Base-by-base conservation (phyloP, 2,113 vertebrate genomes). In the Callospermophilus lateralis region DNA sequence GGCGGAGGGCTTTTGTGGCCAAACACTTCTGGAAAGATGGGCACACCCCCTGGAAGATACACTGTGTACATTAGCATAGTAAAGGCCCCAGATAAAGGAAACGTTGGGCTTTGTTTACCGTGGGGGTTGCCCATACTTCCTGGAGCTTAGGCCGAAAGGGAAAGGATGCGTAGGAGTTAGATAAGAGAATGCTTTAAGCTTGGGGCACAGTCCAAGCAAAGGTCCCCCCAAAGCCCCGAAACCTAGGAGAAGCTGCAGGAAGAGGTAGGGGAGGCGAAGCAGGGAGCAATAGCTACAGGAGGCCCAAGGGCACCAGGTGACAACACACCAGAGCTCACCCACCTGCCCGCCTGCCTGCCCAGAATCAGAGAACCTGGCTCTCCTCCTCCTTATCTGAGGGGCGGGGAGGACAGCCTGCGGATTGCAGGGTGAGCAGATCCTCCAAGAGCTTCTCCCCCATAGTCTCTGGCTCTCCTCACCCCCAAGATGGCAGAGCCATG, bases 51-150 rank as follows among this genome's bases (percentile, higher is more conserved):
- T 48, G 12, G 55, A 96, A 94, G 90, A 93, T 93, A 80, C 94
- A 63, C 89, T 89, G 81, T 7, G 83, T 12, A 70, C 42, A 92
- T 98, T 97, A 98, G 92, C 97, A 97, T 93, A 95, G 95, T 80
- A 97, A 97, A 97, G 96, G 73, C 97, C 92, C 79, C 81, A 58
- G 81, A 93, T 90, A 96, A 96, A 97, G 94, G 93, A 70, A 90
- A 90, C 72, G 8, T 87, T 96, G 95, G 97, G 89, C 97, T 96
- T 96, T 97, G 93, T 97, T 98, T 97, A 97, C 96, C 19, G 67
- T 93, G 95, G 96, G 93, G 96, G 96, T 95, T 90, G 95, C 89
- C 72, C 17, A 0, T 39, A 88, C 93, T 98, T 96, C 96, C 96
- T 90, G 95, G 88, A 94, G 97, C 73, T 94, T 78, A 77, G 78